phyloP scores from a whole-genome alignment of 2,888 invertebrate genomes.

The Sesia apiformis region DNA sequence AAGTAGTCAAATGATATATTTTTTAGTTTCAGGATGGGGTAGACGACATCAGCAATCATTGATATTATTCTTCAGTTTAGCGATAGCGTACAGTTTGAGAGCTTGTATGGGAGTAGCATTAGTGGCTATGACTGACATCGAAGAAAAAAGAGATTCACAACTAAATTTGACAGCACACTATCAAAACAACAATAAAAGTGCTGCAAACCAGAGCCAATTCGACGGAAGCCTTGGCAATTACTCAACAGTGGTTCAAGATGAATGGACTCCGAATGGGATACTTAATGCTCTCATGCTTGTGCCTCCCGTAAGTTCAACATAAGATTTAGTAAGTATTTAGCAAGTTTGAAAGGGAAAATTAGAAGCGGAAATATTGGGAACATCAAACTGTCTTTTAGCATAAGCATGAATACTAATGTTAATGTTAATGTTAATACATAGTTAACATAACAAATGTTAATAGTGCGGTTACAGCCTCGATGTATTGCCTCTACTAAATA shows the following conservation, averaged over 20 bases:
- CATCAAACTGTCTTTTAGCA: too few species aligned
- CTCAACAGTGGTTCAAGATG: slow-evolving; percentile 1
- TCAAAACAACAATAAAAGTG: not conserved
- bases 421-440: too few species aligned
- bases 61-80: slow-evolving; percentile 71
- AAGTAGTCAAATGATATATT: not conserved
- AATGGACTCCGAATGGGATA: slow-evolving; percentile 20
- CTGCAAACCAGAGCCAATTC: too few species aligned
- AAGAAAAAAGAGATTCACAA: not conserved
- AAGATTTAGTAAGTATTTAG: too few species aligned
- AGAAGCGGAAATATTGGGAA: too few species aligned
- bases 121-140: slow-evolving; percentile 73
- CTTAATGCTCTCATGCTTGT: slow-evolving; percentile 29
- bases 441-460: too few species aligned
- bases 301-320: slow-evolving; percentile 33
- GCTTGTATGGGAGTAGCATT: slow-evolving; percentile 78
- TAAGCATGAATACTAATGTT: too few species aligned
- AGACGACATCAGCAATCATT: slow-evolving; percentile 75
- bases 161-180: not conserved
- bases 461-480: too few species aligned
- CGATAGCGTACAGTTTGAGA: slow-evolving; percentile 77
- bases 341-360: too few species aligned
- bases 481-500: too few species aligned
- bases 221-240: not conserved
- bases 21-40: slow-evolving; percentile 39